phyloP scores from a whole-genome alignment of 2,888 invertebrate species.

The Ceriagrion tenellum region DNA sequence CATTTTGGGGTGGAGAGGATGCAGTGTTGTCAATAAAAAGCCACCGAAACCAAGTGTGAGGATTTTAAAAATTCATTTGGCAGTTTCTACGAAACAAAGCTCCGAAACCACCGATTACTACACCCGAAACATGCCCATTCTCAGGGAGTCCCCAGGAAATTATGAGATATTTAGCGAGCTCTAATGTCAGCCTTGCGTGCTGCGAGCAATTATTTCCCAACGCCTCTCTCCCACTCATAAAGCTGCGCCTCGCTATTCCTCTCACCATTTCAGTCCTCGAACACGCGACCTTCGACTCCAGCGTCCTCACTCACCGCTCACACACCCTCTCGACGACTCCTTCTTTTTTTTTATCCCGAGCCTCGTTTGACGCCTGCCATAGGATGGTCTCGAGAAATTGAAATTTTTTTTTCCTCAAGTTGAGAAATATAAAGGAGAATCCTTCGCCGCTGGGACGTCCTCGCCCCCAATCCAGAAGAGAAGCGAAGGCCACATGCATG shows the following conservation, averaged over 20 bases:
- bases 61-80: no score
- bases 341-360: neutral
- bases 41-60: no score
- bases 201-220: neutral
- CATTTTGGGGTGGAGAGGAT: no score
- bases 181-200: no score
- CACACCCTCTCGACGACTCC: neutral
- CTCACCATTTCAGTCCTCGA: neutral
- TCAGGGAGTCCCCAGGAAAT: no score
- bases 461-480: neutral
- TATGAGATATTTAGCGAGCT: no score
- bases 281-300: neutral
- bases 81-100: no score
- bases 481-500: neutral
- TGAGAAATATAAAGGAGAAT: neutral
- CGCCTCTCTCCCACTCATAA: neutral
- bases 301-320: neutral
- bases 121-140: no score
- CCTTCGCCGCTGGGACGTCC: neutral
- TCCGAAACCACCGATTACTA: no score
- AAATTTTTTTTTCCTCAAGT: neutral
- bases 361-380: neutral
- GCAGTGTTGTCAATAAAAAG: no score
- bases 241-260: neutral
- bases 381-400: conserved; percentile 19